Evolutionary conservation across 2,797 vertebrate genomes (phyloP).

Genomic region (Odontamblyopus rebecca): DNA sequence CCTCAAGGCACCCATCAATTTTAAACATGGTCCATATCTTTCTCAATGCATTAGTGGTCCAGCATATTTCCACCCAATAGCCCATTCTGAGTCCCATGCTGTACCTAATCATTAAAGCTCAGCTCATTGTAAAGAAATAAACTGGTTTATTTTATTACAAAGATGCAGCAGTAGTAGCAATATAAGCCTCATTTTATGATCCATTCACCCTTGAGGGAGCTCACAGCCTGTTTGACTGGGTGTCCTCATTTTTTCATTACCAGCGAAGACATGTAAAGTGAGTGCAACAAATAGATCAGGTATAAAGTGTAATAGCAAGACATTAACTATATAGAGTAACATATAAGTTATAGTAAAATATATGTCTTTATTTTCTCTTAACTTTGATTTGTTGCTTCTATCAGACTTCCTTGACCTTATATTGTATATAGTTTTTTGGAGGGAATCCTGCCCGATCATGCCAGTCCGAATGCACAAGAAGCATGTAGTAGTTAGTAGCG

Average conservation of each 20-base stretch:
- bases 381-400: neutral
- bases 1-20: conserved; percentile 35
- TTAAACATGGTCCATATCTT: conserved; percentile 29
- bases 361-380: neutral
- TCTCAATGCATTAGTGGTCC: conserved; percentile 20
- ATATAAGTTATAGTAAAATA: neutral
- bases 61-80: conserved; percentile 34
- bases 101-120: conserved; percentile 37
- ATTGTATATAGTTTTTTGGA: no score
- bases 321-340: neutral
- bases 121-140: conserved; percentile 26
- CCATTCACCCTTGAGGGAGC: conserved; percentile 27
- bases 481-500: no score
- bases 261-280: conserved; percentile 6
- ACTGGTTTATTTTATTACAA: conserved; percentile 19
- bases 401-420: neutral
- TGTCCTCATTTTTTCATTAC: conserved; percentile 7
- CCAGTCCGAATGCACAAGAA: no score
- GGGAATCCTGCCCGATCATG: no score
- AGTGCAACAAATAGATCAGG: conserved; percentile 15
- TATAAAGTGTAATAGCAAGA: conserved; percentile 7
- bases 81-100: conserved; percentile 7
- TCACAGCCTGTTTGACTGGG: conserved; percentile 15
- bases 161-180: conserved; percentile 17
- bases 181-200: conserved; percentile 32